phyloP scores from a whole-genome alignment of 2,113 vertebrate species.

The Tragulus kanchil region DNA sequence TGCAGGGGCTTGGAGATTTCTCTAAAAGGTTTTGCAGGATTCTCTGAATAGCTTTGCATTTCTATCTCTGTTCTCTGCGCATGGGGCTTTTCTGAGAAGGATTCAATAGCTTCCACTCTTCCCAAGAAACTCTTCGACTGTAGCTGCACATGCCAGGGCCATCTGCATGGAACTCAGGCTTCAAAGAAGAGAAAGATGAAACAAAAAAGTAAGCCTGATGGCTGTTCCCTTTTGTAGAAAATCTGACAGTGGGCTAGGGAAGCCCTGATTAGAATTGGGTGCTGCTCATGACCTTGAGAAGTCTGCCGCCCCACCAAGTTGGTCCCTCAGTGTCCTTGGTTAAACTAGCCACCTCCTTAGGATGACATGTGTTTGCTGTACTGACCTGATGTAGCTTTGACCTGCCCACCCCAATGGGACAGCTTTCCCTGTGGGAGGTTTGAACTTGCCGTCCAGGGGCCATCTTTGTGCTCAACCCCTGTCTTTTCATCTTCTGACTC shows the following conservation, averaged over 20 bases:
- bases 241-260: not conserved
- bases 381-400: not conserved
- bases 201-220: not conserved
- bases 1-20: not conserved
- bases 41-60: slow-evolving; percentile 6
- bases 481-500: not conserved
- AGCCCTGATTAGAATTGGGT: not conserved
- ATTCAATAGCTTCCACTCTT: slow-evolving; percentile 21
- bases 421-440: not conserved
- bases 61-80: not conserved
- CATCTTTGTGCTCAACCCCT: accelerated
- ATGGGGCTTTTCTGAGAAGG: slow-evolving; percentile 18
- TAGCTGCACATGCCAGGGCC: not conserved
- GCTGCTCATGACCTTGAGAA: too few relatives aligned
- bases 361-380: not conserved
- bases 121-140: not conserved
- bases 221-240: not conserved
- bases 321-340: accelerated
- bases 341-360: not conserved
- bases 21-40: not conserved
- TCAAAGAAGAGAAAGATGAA: not conserved
- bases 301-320: too few relatives aligned
- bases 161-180: not conserved
- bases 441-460: too few relatives aligned
- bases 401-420: too few relatives aligned